Conservation (phyloP, 2,797 vertebrate genomes). For the Rhinophrynus dorsalis region DNA sequence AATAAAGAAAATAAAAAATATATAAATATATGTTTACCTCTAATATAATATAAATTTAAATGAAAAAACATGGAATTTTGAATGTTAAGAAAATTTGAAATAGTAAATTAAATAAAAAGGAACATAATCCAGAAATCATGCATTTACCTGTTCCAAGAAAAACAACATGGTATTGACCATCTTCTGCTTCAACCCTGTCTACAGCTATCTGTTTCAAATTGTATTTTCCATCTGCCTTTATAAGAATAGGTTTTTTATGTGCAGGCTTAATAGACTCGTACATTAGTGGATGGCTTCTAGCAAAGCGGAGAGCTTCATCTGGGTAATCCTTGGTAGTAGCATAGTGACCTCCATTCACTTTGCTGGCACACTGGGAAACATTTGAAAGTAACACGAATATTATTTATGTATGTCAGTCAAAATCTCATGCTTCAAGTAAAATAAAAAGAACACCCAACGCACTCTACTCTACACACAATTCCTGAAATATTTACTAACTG, state of each 20-base stretch:
- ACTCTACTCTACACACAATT: too few relatives aligned
- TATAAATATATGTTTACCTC: background rate
- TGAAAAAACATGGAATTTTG: background rate
- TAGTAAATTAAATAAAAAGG: background rate
- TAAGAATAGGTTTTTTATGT: slow-evolving; percentile 83
- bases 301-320: slow-evolving; percentile 89
- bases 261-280: slow-evolving; percentile 83
- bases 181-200: slow-evolving; percentile 93
- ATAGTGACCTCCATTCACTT: slow-evolving; percentile 86
- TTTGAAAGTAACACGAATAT: background rate
- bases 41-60: too few relatives aligned
- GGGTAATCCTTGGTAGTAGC: slow-evolving; percentile 91
- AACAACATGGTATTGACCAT: slow-evolving; percentile 93
- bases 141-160: slow-evolving; percentile 95
- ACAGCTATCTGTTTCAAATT: slow-evolving; percentile 91
- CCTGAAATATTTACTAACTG: too few relatives aligned
- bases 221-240: slow-evolving; percentile 86
- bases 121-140: too few relatives aligned
- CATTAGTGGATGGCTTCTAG: slow-evolving; percentile 90
- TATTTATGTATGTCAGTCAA: too few relatives aligned
- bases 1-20: background rate
- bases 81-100: background rate
- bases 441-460: too few relatives aligned
- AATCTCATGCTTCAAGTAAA: too few relatives aligned
- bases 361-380: slow-evolving; percentile 88